A percentile compares a stretch with the other conserved stretches of the same genome.
Evolutionary conservation across 2,888 invertebrate genomes (phyloP).

Genomic region (Galerucella calmariensis): DNA sequence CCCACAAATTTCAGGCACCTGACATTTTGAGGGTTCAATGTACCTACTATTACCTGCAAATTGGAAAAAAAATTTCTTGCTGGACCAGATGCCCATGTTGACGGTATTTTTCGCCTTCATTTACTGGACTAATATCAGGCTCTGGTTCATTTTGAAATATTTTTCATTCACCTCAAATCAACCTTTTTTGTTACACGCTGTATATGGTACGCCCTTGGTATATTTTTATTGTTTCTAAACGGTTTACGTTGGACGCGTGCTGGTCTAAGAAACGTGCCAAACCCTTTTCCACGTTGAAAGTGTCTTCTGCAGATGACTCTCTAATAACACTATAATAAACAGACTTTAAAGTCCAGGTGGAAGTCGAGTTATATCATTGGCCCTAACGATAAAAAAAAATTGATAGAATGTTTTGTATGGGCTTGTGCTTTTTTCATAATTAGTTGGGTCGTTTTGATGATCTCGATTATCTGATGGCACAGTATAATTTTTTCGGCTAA

Average conservation of each 20-base stretch:
- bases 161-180: no score
- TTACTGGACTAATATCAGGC: no score
- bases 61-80: no score
- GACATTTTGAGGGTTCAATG: no score
- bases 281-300: conserved; percentile 44
- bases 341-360: conserved; percentile 45
- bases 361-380: conserved; percentile 43
- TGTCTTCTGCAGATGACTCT: conserved; percentile 48
- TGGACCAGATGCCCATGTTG: no score
- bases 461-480: conserved; percentile 23
- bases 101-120: no score
- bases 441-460: conserved; percentile 32
- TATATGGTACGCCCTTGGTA: background rate
- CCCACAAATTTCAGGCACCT: no score
- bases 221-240: conserved; percentile 19
- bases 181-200: no score
- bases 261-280: conserved; percentile 44
- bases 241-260: conserved; percentile 42
- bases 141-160: no score
- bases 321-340: conserved; percentile 49
- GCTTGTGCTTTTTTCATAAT: conserved; percentile 34
- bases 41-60: no score
- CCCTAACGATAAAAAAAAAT: conserved; percentile 29
- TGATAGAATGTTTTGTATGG: conserved; percentile 43
- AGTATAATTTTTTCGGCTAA: conserved; percentile 32